phyloP scores from a whole-genome alignment of 2,797 vertebrate species.

The Eptatretus atami region DNA sequence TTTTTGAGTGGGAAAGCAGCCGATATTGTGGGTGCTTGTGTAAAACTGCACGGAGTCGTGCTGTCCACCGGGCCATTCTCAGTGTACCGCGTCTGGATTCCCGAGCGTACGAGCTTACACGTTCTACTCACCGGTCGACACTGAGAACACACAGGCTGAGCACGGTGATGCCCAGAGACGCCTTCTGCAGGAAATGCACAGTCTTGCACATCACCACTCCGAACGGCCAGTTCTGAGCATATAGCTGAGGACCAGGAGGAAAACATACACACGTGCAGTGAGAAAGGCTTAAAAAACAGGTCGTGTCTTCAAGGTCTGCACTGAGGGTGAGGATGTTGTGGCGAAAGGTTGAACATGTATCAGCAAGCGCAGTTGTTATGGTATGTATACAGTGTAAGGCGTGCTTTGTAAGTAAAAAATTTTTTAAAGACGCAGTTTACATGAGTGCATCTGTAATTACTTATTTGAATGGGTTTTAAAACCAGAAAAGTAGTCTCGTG shows the following conservation, averaged over 20 bases:
- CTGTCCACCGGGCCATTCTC: not conserved
- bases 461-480: too few species aligned
- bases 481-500: too few species aligned
- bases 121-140: not conserved
- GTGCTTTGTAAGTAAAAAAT: too few species aligned
- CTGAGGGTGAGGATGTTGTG: too few species aligned
- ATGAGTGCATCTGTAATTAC: too few species aligned
- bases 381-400: too few species aligned
- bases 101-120: not conserved
- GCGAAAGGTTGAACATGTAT: too few species aligned
- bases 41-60: too few species aligned
- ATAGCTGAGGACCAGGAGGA: not conserved
- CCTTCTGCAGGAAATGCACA: not conserved
- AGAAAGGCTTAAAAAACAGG: not conserved
- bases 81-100: not conserved
- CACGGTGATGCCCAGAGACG: slow-evolving; percentile 4
- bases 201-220: not conserved
- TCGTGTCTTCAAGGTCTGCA: not conserved
- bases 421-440: too few species aligned
- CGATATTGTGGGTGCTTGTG: too few species aligned
- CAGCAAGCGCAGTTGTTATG: too few species aligned
- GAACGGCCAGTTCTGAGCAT: not conserved
- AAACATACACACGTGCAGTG: not conserved
- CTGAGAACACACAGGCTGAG: slow-evolving; percentile 1
- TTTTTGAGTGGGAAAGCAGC: too few species aligned